Percentiles rank a stretch among this genome's conserved stretches.
These are phyloP conservation scores for Macropodus opercularis DNA, from an alignment of 2,797 vertebrate genomes.

Conservation along the genomic window DNA sequence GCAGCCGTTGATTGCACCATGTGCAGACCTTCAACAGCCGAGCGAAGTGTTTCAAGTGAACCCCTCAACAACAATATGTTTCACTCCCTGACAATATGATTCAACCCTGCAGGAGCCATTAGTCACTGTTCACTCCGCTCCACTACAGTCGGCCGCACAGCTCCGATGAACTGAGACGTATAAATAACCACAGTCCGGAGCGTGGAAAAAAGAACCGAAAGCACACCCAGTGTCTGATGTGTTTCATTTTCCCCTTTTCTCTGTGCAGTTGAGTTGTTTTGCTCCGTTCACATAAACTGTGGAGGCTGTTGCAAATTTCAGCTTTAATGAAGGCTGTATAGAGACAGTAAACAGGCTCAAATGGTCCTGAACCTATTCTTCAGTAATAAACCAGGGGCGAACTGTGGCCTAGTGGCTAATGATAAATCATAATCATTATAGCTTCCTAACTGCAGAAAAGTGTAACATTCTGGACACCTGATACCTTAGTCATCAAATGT, in stretches of 20 bases:
- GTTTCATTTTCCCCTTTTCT: conserved; percentile 39
- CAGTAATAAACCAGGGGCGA: conserved; percentile 29
- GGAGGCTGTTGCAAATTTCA: conserved; percentile 38
- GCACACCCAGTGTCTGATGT: conserved; percentile 40
- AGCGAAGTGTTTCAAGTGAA: conserved; percentile 56
- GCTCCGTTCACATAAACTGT: conserved; percentile 6
- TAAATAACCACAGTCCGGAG: conserved; percentile 64
- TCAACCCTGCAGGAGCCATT: conserved; percentile 67
- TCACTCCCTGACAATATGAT: conserved; percentile 70
- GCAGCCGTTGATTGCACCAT: conserved; percentile 19
- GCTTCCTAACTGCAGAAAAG: conserved; percentile 7
- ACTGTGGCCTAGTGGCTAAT: not conserved
- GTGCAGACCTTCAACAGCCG: conserved; percentile 30
- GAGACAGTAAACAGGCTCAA: conserved; percentile 42
- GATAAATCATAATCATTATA: conserved; percentile 25
- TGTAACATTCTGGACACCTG: conserved; percentile 1
- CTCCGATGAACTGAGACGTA: conserved; percentile 59
- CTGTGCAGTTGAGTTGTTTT: conserved; percentile 14
- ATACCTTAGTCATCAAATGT: not conserved
- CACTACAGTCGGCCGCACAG: conserved; percentile 37
- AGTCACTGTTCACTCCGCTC: conserved; percentile 71
- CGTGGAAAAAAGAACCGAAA: conserved; percentile 4
- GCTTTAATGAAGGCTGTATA: conserved; percentile 35
- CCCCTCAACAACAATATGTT: conserved; percentile 68
- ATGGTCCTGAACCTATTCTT: conserved; percentile 39